A percentile compares a stretch with the other conserved stretches of the same genome.
These are phyloP conservation scores for Himalopsyche japonica DNA, from an alignment of 2,888 invertebrate genomes.

Conservation along the genomic window DNA sequence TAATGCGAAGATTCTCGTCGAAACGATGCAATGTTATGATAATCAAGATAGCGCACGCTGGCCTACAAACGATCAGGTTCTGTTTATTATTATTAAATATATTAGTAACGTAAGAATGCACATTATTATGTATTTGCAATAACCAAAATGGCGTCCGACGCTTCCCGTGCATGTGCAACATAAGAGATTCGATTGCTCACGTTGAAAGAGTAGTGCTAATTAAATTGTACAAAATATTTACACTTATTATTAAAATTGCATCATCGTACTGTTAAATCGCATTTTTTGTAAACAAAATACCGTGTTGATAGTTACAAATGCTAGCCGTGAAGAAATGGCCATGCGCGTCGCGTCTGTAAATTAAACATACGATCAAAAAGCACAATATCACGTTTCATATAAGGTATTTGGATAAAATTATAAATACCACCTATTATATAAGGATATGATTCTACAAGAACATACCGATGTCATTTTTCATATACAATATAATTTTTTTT, in stretches of 20 bases:
- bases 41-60: background rate
- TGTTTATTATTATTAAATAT: background rate
- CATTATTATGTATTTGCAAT: background rate
- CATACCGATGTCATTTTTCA: too few species aligned
- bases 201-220: background rate
- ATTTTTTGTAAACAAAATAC: too few species aligned
- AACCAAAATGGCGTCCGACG: background rate
- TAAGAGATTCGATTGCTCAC: background rate
- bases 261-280: background rate
- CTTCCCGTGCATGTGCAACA: background rate
- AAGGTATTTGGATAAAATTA: too few species aligned
- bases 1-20: background rate
- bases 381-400: too few species aligned
- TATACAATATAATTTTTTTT: too few species aligned
- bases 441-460: too few species aligned
- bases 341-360: too few species aligned
- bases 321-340: too few species aligned
- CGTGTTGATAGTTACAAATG: too few species aligned
- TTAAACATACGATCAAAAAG: too few species aligned
- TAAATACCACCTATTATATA: too few species aligned
- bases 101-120: background rate
- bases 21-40: background rate
- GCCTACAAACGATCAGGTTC: background rate
- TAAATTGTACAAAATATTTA: background rate
- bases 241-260: background rate